Base-by-base conservation (phyloP, 2,888 invertebrate species). In the Anorthoa munda region DNA sequence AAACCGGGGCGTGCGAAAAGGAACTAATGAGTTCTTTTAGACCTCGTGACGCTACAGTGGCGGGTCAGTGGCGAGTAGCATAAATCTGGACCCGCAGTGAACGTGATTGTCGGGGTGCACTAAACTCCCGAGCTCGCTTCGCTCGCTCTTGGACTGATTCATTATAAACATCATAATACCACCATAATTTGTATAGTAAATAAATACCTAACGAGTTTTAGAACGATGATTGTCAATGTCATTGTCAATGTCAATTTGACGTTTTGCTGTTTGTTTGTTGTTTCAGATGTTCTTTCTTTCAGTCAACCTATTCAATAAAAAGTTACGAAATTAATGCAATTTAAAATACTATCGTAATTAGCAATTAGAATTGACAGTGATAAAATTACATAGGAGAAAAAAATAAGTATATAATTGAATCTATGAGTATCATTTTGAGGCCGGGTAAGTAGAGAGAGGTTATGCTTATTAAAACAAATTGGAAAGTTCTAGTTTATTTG, bases 401-500 rank as follows among this genome's bases (percentile, higher is more conserved):
- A 15, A 51, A 26, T 4, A 59, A n/a, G 13, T 55, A 58, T 18
- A 50, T 66, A 56, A 61, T 75, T 55, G 26, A 67, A 71, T 79
- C 70, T 78, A 87, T 87, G 83, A 86, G 60, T 82, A 66, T 66
- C 21, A 77, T 79, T 84, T 74, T 88, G 48, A 85, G 83, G 26
- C 66, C 84, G 66, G 79, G 89, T 89, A 83, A 79, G 80, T 69
- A 12, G 7, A 13, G 15, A 67, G 21, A 66, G 21, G 67, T 65
- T 53, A 63, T 51, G 50, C 17, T 48, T 56, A 50, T 1, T 46
- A 23, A 58, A 64, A 53, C 17, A 23, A 72, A 50, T 31, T 31
- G 15, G 12, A 31, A 58, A 61, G 15, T 58, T 70, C 4, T 55
- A 45, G 48, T 39, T 46, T 45, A 18, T 12, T 31, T 18, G 58